These are phyloP conservation scores for Drosophila yakuba DNA, from an alignment of 1,140 invertebrate species.

Conservation along the genomic window DNA sequence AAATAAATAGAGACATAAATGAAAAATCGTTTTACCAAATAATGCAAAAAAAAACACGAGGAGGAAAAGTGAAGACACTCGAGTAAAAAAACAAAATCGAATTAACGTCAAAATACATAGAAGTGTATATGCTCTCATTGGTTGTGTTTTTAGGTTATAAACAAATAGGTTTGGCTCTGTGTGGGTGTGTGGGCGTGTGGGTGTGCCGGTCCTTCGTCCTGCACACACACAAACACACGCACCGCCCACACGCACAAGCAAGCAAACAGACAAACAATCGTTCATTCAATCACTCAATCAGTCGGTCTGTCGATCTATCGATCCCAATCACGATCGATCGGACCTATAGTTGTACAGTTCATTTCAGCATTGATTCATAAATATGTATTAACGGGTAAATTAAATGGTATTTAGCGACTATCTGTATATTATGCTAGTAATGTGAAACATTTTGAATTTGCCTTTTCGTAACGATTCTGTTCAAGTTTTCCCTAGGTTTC, in stretches of 20 bases:
- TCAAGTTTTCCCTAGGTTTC: slow-evolving; percentile 40
- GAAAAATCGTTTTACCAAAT: slow-evolving; percentile 45
- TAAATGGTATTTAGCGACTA: slow-evolving; percentile 48
- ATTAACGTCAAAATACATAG: slow-evolving; percentile 80
- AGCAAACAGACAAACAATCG: slow-evolving; percentile 54
- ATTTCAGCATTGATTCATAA: slow-evolving; percentile 65
- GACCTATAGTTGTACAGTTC: slow-evolving; percentile 68
- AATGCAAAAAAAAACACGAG: slow-evolving; percentile 25
- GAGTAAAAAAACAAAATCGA: slow-evolving; percentile 53
- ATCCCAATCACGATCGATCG: slow-evolving; percentile 5
- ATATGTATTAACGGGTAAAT: slow-evolving; percentile 34
- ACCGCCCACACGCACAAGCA: slow-evolving; percentile 13
- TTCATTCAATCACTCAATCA: slow-evolving; percentile 62
- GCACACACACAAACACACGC: slow-evolving; percentile 35
- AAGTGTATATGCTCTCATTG: slow-evolving; percentile 84
- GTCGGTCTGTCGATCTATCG: slow-evolving; percentile 36
- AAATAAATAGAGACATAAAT: slow-evolving; percentile 58
- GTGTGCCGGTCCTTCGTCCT: slow-evolving; percentile 6
- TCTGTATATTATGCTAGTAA: slow-evolving; percentile 69
- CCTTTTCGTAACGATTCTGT: slow-evolving; percentile 60
- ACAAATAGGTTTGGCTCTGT: slow-evolving; percentile 64
- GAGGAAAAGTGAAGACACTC: slow-evolving; percentile 38
- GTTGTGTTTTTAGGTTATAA: slow-evolving; percentile 85
- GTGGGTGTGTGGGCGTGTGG: slow-evolving; percentile 35
- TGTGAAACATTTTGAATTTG: slow-evolving; percentile 81